Conservation (phyloP, 2,888 invertebrate species). For the Melinopterus prodromus region DNA sequence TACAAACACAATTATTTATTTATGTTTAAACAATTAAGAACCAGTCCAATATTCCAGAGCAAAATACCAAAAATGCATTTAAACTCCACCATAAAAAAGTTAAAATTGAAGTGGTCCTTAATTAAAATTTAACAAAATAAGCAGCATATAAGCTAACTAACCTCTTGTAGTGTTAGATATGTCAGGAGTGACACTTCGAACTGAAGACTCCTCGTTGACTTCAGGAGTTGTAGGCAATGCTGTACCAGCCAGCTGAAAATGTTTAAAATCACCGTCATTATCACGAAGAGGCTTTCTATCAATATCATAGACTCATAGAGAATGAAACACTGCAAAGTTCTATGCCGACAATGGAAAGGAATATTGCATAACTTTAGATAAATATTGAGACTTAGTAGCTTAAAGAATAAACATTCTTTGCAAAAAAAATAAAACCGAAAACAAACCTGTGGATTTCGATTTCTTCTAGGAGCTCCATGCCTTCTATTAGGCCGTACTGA, state of each 20-base stretch:
- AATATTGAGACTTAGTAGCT: not conserved
- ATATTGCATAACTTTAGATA: conserved; percentile 28
- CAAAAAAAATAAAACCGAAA: no score
- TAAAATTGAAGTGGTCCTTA: not conserved
- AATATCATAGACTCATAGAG: no score
- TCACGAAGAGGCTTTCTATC: not conserved
- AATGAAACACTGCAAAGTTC: no score
- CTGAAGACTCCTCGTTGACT: conserved; percentile 76
- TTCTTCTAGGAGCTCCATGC: conserved; percentile 75
- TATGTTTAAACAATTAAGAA: not conserved
- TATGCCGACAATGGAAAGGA: not conserved
- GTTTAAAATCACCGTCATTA: not conserved
- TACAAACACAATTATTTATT: not conserved
- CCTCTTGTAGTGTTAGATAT: conserved; percentile 52
- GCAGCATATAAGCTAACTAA: conserved; percentile 20
- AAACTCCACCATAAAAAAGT: not conserved
- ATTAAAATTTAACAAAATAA: conserved; percentile 16
- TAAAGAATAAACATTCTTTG: no score
- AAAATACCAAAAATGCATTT: not conserved
- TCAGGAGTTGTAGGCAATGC: conserved; percentile 77
- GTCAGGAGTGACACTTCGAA: conserved; percentile 71
- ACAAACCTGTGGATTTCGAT: conserved; percentile 65
- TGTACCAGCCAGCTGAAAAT: conserved; percentile 27
- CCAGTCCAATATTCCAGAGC: no score
- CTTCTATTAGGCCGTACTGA: conserved; percentile 78